Conservation (phyloP, 2,888 invertebrate species). For the Chironomus riparius region DNA sequence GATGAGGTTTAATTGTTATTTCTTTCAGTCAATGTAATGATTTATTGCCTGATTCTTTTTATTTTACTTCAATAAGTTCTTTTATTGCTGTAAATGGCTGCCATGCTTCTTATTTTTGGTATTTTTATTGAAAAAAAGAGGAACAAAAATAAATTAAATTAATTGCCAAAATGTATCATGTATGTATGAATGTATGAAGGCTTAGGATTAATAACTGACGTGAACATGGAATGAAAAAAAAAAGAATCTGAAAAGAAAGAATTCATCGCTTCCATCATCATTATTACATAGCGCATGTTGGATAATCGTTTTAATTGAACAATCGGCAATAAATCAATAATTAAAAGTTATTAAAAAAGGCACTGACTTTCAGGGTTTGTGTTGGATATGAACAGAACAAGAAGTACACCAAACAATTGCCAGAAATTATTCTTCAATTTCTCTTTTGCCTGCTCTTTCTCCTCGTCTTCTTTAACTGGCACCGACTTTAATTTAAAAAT, state of each 20-base stretch:
- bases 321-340: slow-evolving; percentile 19
- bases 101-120: not conserved
- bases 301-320: slow-evolving; percentile 23
- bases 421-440: not conserved
- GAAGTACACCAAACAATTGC: not conserved
- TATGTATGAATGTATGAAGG: too few relatives aligned
- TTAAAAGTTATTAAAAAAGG: not conserved
- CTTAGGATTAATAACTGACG: not conserved
- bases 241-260: not conserved
- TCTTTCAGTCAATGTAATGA: not conserved
- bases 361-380: not conserved
- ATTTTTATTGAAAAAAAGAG: not conserved
- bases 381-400: not conserved
- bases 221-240: not conserved
- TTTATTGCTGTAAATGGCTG: not conserved
- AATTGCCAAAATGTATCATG: not conserved
- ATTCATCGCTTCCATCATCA: not conserved
- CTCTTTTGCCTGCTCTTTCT: not conserved
- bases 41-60: not conserved
- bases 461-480: not conserved
- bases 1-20: not conserved
- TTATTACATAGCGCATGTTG: not conserved
- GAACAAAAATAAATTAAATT: not conserved
- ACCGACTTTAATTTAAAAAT: not conserved
- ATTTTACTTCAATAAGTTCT: not conserved